phyloP scores from a whole-genome alignment of 2,113 vertebrate genomes.

The Lampris incognitus region DNA sequence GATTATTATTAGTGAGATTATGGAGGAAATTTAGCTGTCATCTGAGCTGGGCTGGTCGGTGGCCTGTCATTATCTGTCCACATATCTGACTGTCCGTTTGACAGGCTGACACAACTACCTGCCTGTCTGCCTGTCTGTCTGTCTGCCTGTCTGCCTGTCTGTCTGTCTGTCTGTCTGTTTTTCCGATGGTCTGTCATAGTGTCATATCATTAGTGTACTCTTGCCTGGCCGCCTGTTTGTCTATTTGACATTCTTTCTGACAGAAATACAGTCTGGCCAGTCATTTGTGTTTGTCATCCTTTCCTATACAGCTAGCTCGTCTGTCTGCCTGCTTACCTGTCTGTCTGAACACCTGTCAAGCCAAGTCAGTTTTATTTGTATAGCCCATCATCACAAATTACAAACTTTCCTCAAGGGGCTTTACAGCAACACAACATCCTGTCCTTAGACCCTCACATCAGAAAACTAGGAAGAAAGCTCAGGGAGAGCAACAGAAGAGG shows the following conservation, averaged over 20 bases:
- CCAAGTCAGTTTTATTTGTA: too few relatives aligned
- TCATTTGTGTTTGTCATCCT: too few relatives aligned
- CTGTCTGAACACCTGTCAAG: background rate
- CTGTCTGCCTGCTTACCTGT: too few relatives aligned
- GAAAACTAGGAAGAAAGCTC: too few relatives aligned
- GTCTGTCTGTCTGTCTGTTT: background rate
- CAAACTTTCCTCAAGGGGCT: too few relatives aligned
- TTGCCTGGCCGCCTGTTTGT: background rate
- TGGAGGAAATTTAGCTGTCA: constrained; percentile 44
- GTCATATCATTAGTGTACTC: background rate
- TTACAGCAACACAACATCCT: too few relatives aligned
- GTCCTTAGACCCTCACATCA: too few relatives aligned
- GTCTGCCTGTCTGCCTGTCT: background rate
- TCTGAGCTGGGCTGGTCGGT: background rate
- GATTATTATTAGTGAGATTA: constrained; percentile 67
- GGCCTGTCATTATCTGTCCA: background rate
- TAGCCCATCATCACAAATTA: too few relatives aligned
- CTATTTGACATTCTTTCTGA: background rate
- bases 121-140: constrained; percentile 2
- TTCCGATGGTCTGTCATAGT: background rate
- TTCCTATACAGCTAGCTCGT: too few relatives aligned
- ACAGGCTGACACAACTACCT: background rate
- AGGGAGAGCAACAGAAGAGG: too few relatives aligned
- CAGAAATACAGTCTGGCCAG: background rate
- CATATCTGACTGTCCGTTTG: background rate